Evolutionary conservation across 2,888 invertebrate species (phyloP).

Genomic region (Macroteleia sp.): DNA sequence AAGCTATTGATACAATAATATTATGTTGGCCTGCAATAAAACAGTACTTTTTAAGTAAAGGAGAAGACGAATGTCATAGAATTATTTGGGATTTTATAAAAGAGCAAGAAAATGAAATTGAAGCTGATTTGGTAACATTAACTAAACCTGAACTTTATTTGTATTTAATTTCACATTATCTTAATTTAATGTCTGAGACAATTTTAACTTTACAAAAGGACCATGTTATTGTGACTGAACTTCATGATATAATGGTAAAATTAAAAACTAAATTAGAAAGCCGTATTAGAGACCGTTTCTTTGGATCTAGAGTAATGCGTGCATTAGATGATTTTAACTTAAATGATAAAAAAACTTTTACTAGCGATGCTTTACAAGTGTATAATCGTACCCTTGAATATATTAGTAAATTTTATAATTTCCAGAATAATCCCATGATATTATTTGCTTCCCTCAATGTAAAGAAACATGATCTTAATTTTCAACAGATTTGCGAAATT

Average conservation of each 20-base stretch:
- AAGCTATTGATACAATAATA: constrained; percentile 24
- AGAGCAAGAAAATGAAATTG: constrained; percentile 19
- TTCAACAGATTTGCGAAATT: too few relatives aligned
- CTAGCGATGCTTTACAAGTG: not conserved
- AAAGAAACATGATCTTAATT: not conserved
- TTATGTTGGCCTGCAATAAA: constrained; percentile 24
- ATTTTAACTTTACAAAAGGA: constrained; percentile 33
- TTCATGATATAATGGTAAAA: constrained; percentile 30
- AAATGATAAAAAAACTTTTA: not conserved
- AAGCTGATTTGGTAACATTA: constrained; percentile 4
- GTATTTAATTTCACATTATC: constrained; percentile 32
- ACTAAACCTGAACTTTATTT: constrained; percentile 34
- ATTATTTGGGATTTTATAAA: constrained; percentile 22
- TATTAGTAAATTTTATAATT: constrained; percentile 1
- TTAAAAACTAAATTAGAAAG: constrained; percentile 24
- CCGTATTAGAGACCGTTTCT: constrained; percentile 15
- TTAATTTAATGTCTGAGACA: constrained; percentile 21
- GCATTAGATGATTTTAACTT: not conserved
- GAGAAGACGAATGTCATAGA: constrained; percentile 7
- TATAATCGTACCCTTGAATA: not conserved
- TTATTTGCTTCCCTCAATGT: not conserved
- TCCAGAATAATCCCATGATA: not conserved
- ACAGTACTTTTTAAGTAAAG: constrained; percentile 25
- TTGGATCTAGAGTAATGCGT: constrained; percentile 1
- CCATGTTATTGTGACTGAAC: constrained; percentile 15